Evolutionary conservation across 2,113 vertebrate species (phyloP), one percentile per base, ranked within the genome.

Genomic region (Pelodiscus sinensis): DNA sequence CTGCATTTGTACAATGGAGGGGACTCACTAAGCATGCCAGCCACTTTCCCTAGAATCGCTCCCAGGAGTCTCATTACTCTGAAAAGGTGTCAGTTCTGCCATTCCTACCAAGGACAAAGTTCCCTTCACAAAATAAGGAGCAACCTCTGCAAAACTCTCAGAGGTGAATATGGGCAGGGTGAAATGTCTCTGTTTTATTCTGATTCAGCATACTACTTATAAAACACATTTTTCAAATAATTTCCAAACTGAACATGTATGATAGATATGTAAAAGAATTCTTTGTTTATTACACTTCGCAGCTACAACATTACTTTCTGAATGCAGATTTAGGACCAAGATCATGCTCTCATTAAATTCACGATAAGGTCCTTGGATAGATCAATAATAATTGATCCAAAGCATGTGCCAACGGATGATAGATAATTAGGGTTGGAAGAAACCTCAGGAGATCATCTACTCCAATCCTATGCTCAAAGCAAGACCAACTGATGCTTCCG

Each of bases 401-500:
- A 84, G 58, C 29, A 75, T 50, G 5, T 92, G 86, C 44, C 81
- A 87, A 89, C 87, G 87, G 89, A 25, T 92, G 88, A 54, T 54
- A 54, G 52, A 54, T 10, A 14, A 54, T 54, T 10, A 54, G 52
- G 52, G 52, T 54, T 54, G 52, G 52, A 54, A 54, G 52, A 54
- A 14, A 54, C 52, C 52, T 12, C 52, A 54, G 52, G 52, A 54
- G 52, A 14, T 54, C 52, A 54, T 54, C 52, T 54, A 10, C 10
- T 14, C 10, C 52, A 54, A 10, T 10, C 14, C 52, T 10, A 54
- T 54, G 52, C 52, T 54, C 52, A 13, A 54, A 54, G 52, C 14
- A 54, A 12, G 52, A 54, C 52, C 81, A 87, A 87, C 87, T 88
- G 88, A 25, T 92, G 88, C 94, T 31, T 84, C 73, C 88, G 96